These are phyloP conservation scores for Centropristis striata DNA, from an alignment of 2,113 vertebrate species.

Conservation along the genomic window DNA sequence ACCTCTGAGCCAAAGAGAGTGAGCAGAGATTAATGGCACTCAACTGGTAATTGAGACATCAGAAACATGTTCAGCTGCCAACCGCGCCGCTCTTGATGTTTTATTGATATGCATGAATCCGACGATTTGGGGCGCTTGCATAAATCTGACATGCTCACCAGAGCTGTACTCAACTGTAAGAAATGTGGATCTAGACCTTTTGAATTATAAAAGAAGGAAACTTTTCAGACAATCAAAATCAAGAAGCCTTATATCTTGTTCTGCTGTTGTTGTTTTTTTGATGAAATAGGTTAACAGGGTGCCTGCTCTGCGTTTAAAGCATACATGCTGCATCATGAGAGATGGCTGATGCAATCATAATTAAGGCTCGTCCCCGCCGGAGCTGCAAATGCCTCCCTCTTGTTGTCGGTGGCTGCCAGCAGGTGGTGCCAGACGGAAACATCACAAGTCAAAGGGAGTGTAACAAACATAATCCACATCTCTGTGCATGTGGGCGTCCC, in stretches of 20 bases:
- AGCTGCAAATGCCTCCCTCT: slow-evolving; percentile 51
- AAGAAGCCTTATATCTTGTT: not conserved
- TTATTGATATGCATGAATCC: slow-evolving; percentile 74
- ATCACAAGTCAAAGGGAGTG: slow-evolving; percentile 71
- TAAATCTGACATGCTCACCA: slow-evolving; percentile 43
- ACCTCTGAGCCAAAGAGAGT: slow-evolving; percentile 60
- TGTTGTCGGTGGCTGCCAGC: slow-evolving; percentile 70
- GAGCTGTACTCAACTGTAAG: slow-evolving; percentile 48
- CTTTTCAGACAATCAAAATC: slow-evolving; percentile 21
- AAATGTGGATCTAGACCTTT: slow-evolving; percentile 57
- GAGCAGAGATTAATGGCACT: slow-evolving; percentile 74
- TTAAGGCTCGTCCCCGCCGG: slow-evolving; percentile 60
- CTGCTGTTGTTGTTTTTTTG: not conserved
- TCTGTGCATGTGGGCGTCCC: slow-evolving; percentile 64
- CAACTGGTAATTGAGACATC: slow-evolving; percentile 76
- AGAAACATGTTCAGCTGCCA: slow-evolving; percentile 63
- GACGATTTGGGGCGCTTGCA: slow-evolving; percentile 62
- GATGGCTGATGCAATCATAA: slow-evolving; percentile 85
- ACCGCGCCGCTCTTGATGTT: slow-evolving; percentile 66
- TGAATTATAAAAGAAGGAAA: slow-evolving; percentile 60
- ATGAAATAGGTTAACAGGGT: slow-evolving; percentile 7
- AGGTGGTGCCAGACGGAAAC: slow-evolving; percentile 82
- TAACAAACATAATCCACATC: slow-evolving; percentile 74
- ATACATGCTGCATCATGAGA: slow-evolving; percentile 63
- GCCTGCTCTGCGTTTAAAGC: slow-evolving; percentile 41